Percentiles rank a stretch among this genome's conserved stretches.
Evolutionary conservation across 2,113 vertebrate species (phyloP).

Genomic region (Proterorhinus semilunaris): DNA sequence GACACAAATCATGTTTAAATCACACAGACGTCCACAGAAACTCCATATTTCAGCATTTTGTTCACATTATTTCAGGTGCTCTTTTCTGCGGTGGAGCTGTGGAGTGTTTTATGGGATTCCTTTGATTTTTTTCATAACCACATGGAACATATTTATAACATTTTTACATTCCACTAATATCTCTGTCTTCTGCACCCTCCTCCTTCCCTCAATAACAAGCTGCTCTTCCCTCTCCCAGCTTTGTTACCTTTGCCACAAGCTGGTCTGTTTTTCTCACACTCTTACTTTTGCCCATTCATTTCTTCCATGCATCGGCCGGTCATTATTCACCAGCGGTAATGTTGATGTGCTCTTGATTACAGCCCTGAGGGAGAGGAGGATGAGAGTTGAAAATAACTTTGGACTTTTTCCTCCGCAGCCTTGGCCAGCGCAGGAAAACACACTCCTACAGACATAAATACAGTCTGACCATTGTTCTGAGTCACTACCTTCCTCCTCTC

Average conservation of each 20-base stretch:
- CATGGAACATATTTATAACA: conserved; percentile 12
- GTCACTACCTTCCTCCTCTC: conserved; percentile 45
- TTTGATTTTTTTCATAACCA: conserved; percentile 30
- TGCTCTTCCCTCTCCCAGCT: conserved; percentile 20
- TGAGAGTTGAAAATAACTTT: conserved; percentile 58
- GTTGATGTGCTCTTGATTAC: conserved; percentile 70
- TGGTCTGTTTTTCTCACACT: conserved; percentile 42
- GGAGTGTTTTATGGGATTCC: conserved; percentile 16
- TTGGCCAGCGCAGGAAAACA: conserved; percentile 51
- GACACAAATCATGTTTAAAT: neutral
- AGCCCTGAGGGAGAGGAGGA: conserved; percentile 56
- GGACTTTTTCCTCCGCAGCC: conserved; percentile 45
- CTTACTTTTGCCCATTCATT: conserved; percentile 31
- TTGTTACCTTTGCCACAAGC: conserved; percentile 9
- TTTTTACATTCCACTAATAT: conserved; percentile 34
- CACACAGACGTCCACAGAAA: too few species aligned
- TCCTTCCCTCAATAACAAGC: conserved; percentile 19
- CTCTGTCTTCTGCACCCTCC: neutral
- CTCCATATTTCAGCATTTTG: too few species aligned
- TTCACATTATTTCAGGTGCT: neutral
- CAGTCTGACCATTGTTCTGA: conserved; percentile 63
- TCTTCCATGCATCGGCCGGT: conserved; percentile 49
- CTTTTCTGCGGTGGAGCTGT: conserved; percentile 33
- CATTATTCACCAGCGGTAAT: conserved; percentile 55
- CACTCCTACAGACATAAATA: conserved; percentile 64